Percentiles rank a stretch among this genome's conserved stretches.
phyloP scores from a whole-genome alignment of 2,113 vertebrate genomes.

The Penelope pileata region DNA sequence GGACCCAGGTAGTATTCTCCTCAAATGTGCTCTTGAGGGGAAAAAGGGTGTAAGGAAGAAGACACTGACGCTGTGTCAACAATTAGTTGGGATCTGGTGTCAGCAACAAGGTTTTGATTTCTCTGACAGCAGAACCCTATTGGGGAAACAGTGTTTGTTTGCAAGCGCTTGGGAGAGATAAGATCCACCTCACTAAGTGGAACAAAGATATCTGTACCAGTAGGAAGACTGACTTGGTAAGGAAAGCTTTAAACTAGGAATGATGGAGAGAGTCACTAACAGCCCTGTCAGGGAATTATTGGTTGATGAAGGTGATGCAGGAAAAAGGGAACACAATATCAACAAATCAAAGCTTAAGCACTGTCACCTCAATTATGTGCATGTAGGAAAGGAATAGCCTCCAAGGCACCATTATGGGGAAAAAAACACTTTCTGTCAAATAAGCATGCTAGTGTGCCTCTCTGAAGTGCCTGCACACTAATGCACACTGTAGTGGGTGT shows the following conservation, averaged over 20 bases:
- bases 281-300: background rate
- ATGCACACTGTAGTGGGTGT: background rate
- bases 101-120: background rate
- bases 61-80: too few species aligned
- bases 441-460: too few species aligned
- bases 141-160: rapidly evolving
- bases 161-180: background rate
- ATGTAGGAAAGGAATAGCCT: background rate
- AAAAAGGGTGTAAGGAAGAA: background rate
- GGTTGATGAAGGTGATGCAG: background rate
- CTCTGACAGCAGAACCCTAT: rapidly evolving
- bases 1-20: background rate
- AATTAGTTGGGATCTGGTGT: background rate
- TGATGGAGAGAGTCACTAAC: background rate
- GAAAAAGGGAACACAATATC: background rate
- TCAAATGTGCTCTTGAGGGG: rapidly evolving
- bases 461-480: background rate
- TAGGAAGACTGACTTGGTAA: background rate
- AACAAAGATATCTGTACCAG: background rate
- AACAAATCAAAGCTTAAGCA: background rate
- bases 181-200: background rate
- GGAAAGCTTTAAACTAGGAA: background rate
- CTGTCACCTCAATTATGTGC: rapidly evolving
- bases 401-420: too few species aligned
- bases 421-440: too few species aligned